Conservation (phyloP, 1,140 invertebrate genomes). For the Bathynomus jamesi region DNA sequence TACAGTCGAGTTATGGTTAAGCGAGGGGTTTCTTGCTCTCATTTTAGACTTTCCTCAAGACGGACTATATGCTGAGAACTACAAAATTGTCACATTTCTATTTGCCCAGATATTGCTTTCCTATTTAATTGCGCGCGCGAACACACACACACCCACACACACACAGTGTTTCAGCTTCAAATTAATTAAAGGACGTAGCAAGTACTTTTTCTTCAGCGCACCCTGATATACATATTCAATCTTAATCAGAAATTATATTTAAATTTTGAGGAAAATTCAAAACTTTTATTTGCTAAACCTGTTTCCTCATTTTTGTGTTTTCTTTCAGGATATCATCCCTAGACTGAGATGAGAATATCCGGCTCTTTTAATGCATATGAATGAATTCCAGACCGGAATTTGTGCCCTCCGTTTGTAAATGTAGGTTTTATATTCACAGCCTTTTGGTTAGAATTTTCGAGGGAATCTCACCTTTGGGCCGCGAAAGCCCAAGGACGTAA, state of each 20-base stretch:
- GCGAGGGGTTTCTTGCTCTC: background rate
- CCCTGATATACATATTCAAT: background rate
- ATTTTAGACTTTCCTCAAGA: background rate
- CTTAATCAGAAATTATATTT: constrained; percentile 2
- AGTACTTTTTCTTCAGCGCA: no score
- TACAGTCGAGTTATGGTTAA: background rate
- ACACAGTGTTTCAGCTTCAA: no score
- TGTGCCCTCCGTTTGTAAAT: constrained; percentile 27
- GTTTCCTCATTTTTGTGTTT: background rate
- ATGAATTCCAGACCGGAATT: constrained; percentile 28
- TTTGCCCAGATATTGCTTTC: no score
- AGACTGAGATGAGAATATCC: constrained; percentile 13
- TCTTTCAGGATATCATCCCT: constrained; percentile 4
- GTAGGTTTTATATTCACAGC: constrained; percentile 28
- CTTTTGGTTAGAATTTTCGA: background rate
- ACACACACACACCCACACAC: no score
- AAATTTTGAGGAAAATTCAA: background rate
- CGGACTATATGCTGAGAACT: no score
- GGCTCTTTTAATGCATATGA: constrained; percentile 32
- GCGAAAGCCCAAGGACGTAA: no score
- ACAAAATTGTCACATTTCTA: no score
- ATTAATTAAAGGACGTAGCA: no score
- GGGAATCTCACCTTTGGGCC: no score
- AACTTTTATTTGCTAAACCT: background rate
- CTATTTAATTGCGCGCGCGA: no score